phyloP scores from a whole-genome alignment of 2,888 invertebrate species.

The Tanytarsus gracilentus region DNA sequence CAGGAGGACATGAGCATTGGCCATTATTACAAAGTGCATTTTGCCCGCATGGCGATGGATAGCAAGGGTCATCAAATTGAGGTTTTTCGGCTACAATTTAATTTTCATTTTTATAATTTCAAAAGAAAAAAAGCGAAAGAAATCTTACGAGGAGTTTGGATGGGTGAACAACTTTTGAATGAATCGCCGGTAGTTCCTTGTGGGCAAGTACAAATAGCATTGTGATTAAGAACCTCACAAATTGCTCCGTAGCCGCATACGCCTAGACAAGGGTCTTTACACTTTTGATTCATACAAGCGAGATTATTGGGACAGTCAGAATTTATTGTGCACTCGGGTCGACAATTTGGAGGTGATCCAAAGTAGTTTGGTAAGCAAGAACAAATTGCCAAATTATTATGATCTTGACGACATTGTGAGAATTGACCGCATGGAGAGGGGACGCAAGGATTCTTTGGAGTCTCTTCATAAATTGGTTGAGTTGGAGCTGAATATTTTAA shows the following conservation, averaged over 20 bases:
- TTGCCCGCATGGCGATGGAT: conserved; percentile 61
- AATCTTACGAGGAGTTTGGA: too few relatives aligned
- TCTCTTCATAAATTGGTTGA: conserved; percentile 36
- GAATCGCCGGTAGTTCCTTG: conserved; percentile 56
- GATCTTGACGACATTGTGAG: conserved; percentile 48
- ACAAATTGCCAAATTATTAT: conserved; percentile 54
- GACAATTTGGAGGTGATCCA: conserved; percentile 65
- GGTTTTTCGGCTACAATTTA: conserved; percentile 42
- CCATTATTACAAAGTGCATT: conserved; percentile 58
- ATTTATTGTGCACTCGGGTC: conserved; percentile 65
- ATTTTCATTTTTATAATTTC: too few relatives aligned
- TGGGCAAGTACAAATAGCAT: conserved; percentile 54
- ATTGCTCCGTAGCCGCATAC: conserved; percentile 54
- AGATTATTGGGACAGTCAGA: conserved; percentile 52
- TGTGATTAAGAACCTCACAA: conserved; percentile 57
- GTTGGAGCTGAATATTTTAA: too few relatives aligned
- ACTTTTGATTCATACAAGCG: conserved; percentile 58
- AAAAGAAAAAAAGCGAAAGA: too few relatives aligned
- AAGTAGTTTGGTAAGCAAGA: conserved; percentile 59
- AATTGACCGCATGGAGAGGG: conserved; percentile 59
- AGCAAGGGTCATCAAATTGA: conserved; percentile 46
- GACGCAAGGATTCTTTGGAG: conserved; percentile 47
- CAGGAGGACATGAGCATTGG: conserved; percentile 53
- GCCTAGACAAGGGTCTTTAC: conserved; percentile 57
- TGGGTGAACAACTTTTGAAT: conserved; percentile 48